phyloP scores from a whole-genome alignment of 2,888 invertebrate species.

The Phengaris alcon region DNA sequence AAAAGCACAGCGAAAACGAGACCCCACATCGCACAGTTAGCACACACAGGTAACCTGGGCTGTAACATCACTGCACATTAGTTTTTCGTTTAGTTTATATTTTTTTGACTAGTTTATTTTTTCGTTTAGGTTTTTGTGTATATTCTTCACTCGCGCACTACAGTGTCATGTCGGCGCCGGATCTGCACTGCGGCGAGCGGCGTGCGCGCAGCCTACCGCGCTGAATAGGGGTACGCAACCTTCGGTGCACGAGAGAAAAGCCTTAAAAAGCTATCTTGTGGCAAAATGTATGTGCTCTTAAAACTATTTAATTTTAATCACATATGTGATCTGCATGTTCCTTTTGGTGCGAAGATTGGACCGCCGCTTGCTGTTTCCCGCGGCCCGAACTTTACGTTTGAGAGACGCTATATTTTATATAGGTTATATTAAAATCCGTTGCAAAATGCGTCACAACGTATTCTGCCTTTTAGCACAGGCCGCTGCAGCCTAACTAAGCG shows the following conservation, averaged over 20 bases:
- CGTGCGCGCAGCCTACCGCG: constrained; percentile 48
- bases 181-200: constrained; percentile 56
- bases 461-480: too few relatives aligned
- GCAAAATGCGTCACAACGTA: too few relatives aligned
- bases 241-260: constrained; percentile 33
- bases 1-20: constrained; percentile 41
- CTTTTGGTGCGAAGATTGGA: too few relatives aligned
- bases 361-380: too few relatives aligned
- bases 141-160: constrained; percentile 34
- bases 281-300: too few relatives aligned
- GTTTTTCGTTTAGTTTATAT: constrained; percentile 37
- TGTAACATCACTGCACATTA: constrained; percentile 65
- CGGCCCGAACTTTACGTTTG: too few relatives aligned
- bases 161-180: constrained; percentile 48
- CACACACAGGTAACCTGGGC: constrained; percentile 66
- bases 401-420: too few relatives aligned
- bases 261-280: neutral
- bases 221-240: constrained; percentile 42
- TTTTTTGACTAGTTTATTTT: constrained; percentile 29
- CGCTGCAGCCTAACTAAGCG: too few relatives aligned
- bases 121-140: constrained; percentile 44
- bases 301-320: too few relatives aligned
- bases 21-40: constrained; percentile 42
- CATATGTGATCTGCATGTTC: too few relatives aligned
- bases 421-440: too few relatives aligned